These are phyloP conservation scores for Gastrophysa polygoni DNA, from an alignment of 2,888 invertebrate species.

Conservation along the genomic window DNA sequence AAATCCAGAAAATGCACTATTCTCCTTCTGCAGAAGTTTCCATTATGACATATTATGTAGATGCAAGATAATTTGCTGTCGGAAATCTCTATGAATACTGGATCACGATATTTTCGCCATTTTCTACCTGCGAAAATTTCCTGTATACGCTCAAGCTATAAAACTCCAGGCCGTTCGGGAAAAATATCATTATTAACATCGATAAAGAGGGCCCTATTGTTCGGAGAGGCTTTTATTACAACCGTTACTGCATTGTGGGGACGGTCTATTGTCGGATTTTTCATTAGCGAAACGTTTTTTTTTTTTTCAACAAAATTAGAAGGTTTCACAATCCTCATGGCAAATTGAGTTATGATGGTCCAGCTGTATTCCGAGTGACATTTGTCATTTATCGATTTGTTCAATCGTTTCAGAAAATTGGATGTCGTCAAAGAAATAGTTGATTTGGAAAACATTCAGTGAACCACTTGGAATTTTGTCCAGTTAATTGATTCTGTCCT, in stretches of 20 bases:
- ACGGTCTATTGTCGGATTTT: conserved; percentile 21
- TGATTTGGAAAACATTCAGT: too few relatives aligned
- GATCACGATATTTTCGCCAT: too few relatives aligned
- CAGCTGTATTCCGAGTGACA: not conserved
- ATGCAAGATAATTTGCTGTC: too few relatives aligned
- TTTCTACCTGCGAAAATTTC: not conserved
- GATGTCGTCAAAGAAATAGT: too few relatives aligned
- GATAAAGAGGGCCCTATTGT: conserved; percentile 17
- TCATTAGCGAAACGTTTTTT: conserved; percentile 24
- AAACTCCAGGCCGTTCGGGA: conserved; percentile 6
- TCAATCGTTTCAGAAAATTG: too few relatives aligned
- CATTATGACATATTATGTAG: too few relatives aligned
- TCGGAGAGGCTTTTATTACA: conserved; percentile 20
- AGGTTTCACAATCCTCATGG: conserved; percentile 8
- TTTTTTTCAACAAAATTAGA: conserved; percentile 22
- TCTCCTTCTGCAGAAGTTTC: too few relatives aligned
- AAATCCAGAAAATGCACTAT: too few relatives aligned
- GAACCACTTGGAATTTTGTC: too few relatives aligned
- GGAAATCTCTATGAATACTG: too few relatives aligned
- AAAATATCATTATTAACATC: conserved; percentile 24
- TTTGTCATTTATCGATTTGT: not conserved
- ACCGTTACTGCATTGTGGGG: not conserved
- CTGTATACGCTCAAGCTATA: not conserved
- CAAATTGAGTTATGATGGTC: not conserved
- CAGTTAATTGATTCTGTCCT: too few relatives aligned